Base-by-base conservation (phyloP, 2,113 vertebrate genomes). In the Piaya cayana region DNA sequence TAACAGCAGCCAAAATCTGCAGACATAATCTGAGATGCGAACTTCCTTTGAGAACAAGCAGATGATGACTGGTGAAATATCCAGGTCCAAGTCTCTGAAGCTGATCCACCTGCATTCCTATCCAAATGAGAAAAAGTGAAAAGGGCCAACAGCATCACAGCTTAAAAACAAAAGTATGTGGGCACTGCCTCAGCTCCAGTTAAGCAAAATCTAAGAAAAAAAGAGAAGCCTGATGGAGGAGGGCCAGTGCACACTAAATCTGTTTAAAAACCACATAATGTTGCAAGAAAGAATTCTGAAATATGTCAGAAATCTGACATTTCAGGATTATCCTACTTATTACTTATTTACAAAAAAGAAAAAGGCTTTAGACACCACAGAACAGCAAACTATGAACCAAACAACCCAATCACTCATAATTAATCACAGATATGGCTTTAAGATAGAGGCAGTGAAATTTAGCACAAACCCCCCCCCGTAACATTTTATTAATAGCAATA, bases 391-490 rank as follows among this genome's bases (percentile, higher is more conserved):
- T 56, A 49, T 19, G n/a, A 85, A 70, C 17, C 15, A 64, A 68
- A 70, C 5, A 15, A 3, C 7, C 23, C 25, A 15, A 29, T 52
- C 25, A 32, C 15, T 70, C 43, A 52, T 27, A 32, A 64, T 56
- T 20, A 62, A 37, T 64, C 43, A 70, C n/a, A 85, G 43, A 25
- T 75, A 58, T 52, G 37, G 7, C 56, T 85, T 45, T 30, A 82
- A 30, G 22, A 67, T 67, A 65, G 0, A 86, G 23, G 14, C 39
- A 67, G 30, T 37, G 13, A 63, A 80, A 84, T 60, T 43, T 42
- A n/a, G 26, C 22, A 69, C 15, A 36, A 42, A 7, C 0, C 2
- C 9, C 9, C 6, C 0, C 2, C 9, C 9, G 1, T 9, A 62
- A 30, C 0, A 0, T 69, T 82, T 70, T 58, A 85, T 60, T 71